Conservation (phyloP, 2,113 vertebrate species). For the Paramisgurnus dabryanus region DNA sequence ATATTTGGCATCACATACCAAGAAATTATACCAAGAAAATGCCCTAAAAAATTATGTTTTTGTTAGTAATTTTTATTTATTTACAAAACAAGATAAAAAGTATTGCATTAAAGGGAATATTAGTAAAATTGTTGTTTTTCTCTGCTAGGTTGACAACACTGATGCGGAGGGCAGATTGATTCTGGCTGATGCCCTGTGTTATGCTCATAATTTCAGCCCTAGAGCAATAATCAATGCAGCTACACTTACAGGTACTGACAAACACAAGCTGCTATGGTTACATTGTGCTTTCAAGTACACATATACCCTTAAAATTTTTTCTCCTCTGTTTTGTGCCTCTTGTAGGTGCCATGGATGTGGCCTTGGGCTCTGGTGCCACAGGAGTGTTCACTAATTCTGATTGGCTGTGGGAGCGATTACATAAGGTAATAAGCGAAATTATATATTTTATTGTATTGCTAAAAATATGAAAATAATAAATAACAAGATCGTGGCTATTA, state of each 20-base stretch:
- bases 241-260: constrained; percentile 86
- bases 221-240: constrained; percentile 89
- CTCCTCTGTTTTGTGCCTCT: constrained; percentile 34
- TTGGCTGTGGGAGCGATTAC: constrained; percentile 89
- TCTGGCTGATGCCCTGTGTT: constrained; percentile 92
- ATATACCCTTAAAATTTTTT: background rate
- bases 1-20: no score
- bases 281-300: no score
- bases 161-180: constrained; percentile 93
- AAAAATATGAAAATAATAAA: no score
- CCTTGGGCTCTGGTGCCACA: constrained; percentile 89
- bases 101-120: background rate
- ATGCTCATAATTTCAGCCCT: constrained; percentile 88
- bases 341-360: constrained; percentile 92
- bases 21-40: no score
- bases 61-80: no score
- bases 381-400: constrained; percentile 95
- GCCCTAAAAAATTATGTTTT: no score
- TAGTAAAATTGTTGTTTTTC: background rate
- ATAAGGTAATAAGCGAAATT: constrained; percentile 63
- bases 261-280: background rate
- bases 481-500: no score
- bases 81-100: no score
- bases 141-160: constrained; percentile 89
- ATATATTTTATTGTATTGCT: background rate